Evolutionary conservation across 1,140 invertebrate species (phyloP), one percentile per base, ranked within the genome.

Genomic region (Arion vulgaris): DNA sequence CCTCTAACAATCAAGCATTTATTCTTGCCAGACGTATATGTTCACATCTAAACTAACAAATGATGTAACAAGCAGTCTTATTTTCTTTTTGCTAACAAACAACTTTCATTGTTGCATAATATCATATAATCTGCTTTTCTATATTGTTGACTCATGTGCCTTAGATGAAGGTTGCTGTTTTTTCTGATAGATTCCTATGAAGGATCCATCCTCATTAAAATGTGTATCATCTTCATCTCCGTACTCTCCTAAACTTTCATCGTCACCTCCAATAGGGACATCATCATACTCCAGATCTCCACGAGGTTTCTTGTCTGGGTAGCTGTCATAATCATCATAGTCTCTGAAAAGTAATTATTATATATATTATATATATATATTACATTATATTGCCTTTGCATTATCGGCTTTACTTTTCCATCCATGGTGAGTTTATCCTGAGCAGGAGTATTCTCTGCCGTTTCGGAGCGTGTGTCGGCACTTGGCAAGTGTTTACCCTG

Each of bases 191-290:
- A 87, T 68, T 26, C 89, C 90, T 69, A 91, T 91, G 75, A 91
- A 91, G 28, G 89, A 91, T 11, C 90, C 90, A 51, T 91, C 90
- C 69, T 91, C 89, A 62, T 90, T 91, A 83, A 91, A 91, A 75
- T 89, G 88, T 13, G 83, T 84, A 26, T 86, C 83, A 57, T 88
- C 89, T 66, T 87, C 85, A 75, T 88, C 88, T 4, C 87, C 89
- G 28, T 86, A 88, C 15, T 84, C 82, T 19, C 81, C 84, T 26
- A 87, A 85, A 32, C 83, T 85, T 17, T 87, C 86, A 49, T 88
- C 89, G 80, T 89, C 88, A 74, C 85, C 85, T 51, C 84, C 83
- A 79, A 84, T 82, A 28, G 78, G 80, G 32, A 76, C 75, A 69
- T 85, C 82, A 77, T 83, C 83, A 72, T 85, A 83, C 32, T 84